These are phyloP conservation scores for Stomatorhinus ivindoensis DNA, from an alignment of 2,113 vertebrate genomes.

Conservation along the genomic window DNA sequence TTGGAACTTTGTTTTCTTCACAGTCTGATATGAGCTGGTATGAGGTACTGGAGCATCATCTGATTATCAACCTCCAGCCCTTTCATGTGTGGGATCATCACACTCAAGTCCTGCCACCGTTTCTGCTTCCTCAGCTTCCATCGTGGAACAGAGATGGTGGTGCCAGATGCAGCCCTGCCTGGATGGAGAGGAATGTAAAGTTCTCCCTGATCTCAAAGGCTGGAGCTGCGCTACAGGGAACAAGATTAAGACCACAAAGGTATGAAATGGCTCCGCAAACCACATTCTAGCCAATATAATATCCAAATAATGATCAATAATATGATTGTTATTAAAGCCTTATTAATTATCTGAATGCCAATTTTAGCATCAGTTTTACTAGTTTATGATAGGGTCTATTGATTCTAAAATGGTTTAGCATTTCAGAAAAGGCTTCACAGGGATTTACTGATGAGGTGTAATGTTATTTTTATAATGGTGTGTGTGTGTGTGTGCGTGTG, in stretches of 20 bases:
- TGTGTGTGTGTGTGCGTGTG: too few relatives aligned
- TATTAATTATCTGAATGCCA: background rate
- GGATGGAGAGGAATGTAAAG: slow-evolving; percentile 6
- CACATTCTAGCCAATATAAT: background rate
- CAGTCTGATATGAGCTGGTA: background rate
- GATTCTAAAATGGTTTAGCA: background rate
- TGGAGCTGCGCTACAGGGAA: background rate
- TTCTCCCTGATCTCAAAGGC: background rate
- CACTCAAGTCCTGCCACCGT: background rate
- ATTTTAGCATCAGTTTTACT: background rate
- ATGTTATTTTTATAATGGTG: background rate
- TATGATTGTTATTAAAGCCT: background rate
- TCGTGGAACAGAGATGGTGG: background rate
- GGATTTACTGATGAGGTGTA: background rate
- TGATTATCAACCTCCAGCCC: background rate
- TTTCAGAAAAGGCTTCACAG: background rate
- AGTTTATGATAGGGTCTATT: background rate
- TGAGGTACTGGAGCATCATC: background rate
- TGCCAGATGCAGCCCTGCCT: background rate
- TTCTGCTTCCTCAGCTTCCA: background rate
- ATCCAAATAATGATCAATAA: background rate
- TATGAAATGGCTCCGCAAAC: slow-evolving; percentile 48
- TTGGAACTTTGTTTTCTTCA: background rate
- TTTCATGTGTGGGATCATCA: background rate
- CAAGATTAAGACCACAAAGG: slow-evolving; percentile 54